These are phyloP conservation scores for Brachymystax lenok DNA, from an alignment of 2,797 vertebrate species.

Conservation along the genomic window DNA sequence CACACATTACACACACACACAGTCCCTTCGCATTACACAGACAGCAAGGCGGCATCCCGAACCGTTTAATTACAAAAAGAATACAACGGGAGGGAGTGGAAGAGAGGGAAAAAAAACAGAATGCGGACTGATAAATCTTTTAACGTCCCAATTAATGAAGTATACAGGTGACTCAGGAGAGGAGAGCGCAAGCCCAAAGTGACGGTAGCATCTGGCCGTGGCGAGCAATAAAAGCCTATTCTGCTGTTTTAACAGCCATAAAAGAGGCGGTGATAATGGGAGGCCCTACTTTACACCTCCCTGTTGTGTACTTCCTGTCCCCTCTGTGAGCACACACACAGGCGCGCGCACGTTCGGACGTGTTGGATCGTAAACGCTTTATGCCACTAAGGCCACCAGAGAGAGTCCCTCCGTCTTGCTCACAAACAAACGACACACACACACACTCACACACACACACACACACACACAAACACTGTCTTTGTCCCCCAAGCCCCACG, in stretches of 20 bases:
- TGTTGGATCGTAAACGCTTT: slow-evolving; percentile 64
- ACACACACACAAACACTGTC: not conserved
- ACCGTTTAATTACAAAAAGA: slow-evolving; percentile 59
- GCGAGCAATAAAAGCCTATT: slow-evolving; percentile 69
- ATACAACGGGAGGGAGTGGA: not conserved
- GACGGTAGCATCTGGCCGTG: slow-evolving; percentile 63
- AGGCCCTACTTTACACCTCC: slow-evolving; percentile 61
- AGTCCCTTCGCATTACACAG: not conserved
- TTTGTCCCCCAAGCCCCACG: slow-evolving; percentile 27
- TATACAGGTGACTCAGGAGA: slow-evolving; percentile 54
- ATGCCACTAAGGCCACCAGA: slow-evolving; percentile 60
- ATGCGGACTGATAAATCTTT: slow-evolving; percentile 58
- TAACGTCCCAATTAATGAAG: slow-evolving; percentile 70
- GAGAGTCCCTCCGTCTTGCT: slow-evolving; percentile 36
- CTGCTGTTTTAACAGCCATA: slow-evolving; percentile 73
- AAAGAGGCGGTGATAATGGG: slow-evolving; percentile 66
- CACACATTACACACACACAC: not conserved
- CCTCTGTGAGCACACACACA: slow-evolving; percentile 20
- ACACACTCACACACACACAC: slow-evolving; percentile 1
- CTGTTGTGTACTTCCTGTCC: slow-evolving; percentile 55
- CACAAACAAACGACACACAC: slow-evolving; percentile 2
- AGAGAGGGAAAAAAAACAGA: slow-evolving; percentile 24
- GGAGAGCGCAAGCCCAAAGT: slow-evolving; percentile 49
- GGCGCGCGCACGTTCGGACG: too few relatives aligned
- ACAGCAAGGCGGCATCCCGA: slow-evolving; percentile 22